Evolutionary conservation across 2,888 invertebrate genomes (phyloP).

Genomic region (Cylloceria caligata): DNA sequence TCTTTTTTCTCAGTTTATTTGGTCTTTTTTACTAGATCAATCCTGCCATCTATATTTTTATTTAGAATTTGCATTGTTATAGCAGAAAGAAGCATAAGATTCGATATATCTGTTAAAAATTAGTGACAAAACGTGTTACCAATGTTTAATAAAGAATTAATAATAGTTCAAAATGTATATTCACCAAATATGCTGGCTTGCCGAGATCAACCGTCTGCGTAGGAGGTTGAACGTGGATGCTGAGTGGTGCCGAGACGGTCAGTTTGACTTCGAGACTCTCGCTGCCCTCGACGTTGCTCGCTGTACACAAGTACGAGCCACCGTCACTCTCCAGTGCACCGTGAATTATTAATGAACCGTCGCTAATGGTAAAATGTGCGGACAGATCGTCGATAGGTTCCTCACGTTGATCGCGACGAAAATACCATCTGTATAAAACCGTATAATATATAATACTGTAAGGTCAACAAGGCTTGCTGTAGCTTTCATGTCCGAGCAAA

Average conservation of each 20-base stretch:
- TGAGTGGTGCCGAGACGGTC: slow-evolving; percentile 83
- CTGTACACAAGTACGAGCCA: slow-evolving; percentile 86
- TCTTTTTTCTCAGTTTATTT: too few species aligned
- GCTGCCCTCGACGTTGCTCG: slow-evolving; percentile 86
- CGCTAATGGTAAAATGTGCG: slow-evolving; percentile 85
- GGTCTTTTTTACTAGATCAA: too few species aligned
- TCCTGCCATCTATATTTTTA: too few species aligned
- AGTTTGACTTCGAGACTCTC: slow-evolving; percentile 86
- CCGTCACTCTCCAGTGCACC: slow-evolving; percentile 85
- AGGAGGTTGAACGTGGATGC: slow-evolving; percentile 83
- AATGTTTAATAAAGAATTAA: too few species aligned
- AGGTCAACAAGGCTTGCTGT: too few species aligned
- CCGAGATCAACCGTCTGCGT: slow-evolving; percentile 85
- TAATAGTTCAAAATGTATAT: too few species aligned
- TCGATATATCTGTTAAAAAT: too few species aligned
- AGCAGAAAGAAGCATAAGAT: too few species aligned
- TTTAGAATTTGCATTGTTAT: too few species aligned
- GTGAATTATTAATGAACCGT: slow-evolving; percentile 86
- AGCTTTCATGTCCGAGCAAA: too few species aligned
- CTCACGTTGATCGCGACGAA: slow-evolving; percentile 85
- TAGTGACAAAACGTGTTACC: too few species aligned
- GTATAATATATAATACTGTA: too few species aligned
- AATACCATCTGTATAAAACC: slow-evolving; percentile 85
- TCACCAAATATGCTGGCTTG: slow-evolving; percentile 85
- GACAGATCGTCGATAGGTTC: slow-evolving; percentile 85